Evolutionary conservation across 2,888 invertebrate species (phyloP).

Genomic region (Cantharis rustica): DNA sequence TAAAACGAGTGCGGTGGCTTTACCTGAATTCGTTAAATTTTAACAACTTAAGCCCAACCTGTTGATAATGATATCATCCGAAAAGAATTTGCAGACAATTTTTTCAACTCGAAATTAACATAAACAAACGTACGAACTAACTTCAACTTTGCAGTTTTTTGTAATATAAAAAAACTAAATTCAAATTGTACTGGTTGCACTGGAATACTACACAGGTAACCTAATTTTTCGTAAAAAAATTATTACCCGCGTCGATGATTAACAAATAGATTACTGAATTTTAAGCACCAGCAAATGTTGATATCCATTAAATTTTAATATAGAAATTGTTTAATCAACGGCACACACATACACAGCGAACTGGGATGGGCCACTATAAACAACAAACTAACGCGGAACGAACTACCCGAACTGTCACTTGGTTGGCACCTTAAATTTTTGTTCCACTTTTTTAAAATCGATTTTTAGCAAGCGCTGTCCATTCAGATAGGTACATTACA

Average conservation of each 20-base stretch:
- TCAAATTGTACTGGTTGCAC: not conserved
- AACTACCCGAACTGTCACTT: constrained; percentile 30
- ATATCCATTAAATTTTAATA: constrained; percentile 52
- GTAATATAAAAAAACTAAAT: not conserved
- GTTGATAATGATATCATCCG: not conserved
- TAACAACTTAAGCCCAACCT: not conserved
- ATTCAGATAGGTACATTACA: not conserved
- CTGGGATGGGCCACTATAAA: constrained; percentile 59
- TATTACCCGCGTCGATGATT: not conserved
- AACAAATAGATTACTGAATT: not conserved
- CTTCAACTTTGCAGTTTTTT: not conserved
- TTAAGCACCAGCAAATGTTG: constrained; percentile 44
- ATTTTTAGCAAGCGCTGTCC: not conserved
- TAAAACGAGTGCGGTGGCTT: not conserved
- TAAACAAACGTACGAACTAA: not conserved
- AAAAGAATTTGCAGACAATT: not conserved
- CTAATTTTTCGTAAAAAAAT: not conserved
- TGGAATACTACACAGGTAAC: not conserved
- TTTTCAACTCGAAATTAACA: not conserved
- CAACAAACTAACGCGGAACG: constrained; percentile 43
- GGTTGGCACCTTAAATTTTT: constrained; percentile 35
- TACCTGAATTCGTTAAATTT: not conserved
- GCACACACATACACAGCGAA: constrained; percentile 58
- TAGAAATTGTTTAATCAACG: constrained; percentile 49
- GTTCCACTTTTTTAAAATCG: constrained; percentile 30